Base-by-base conservation (phyloP, 1,140 invertebrate species). In the Brachionus sp. region DNA sequence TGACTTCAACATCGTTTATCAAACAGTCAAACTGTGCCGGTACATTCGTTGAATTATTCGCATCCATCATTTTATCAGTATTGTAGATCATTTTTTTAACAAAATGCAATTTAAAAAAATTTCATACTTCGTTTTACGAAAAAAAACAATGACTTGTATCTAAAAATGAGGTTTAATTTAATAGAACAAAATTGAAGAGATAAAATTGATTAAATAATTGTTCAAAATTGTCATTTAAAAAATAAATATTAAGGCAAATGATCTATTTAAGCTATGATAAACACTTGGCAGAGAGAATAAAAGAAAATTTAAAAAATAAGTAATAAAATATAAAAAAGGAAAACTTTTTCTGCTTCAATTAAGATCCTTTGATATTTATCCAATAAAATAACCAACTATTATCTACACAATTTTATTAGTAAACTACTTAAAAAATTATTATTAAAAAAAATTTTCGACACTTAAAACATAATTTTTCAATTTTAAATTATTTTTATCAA, bases 301-400 rank as follows among this genome's bases (percentile, higher is more conserved):
- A 39, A 37, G 29, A 70, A 70, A 70, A 37, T 35, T 35, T 44
- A 16, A 37, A 42, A 68, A 39, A 39, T 10, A 70, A 5, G 39
- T 35, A 19, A 37, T 37, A n/a, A 39, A 70, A 39, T 19, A 19
- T 23, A 16, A 10, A 42, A 70, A 70, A 70, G 37, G 37, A 70
- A 70, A 70, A 70, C 33, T 37, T 66, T 68, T 70, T 70, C 66
- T 70, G 66, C 66, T 70, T 70, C 66, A 70, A 70, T 70, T 39
- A 70, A 70, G 66, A 70, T 70, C 66, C n/a, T 70, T 70, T 39
- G 64, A 66, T 66, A 66, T 66, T 66, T 66, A 66, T 66, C 64
- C 64, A 66, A 66, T 19, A 37, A 35, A 70, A 70, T 70, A 39
- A 19, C 37, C 66, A 70, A 37, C 66, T 33, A 70, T 70, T 39